These are phyloP conservation scores for Triplophysa rosa DNA, from an alignment of 2,113 vertebrate genomes.

Conservation along the genomic window DNA sequence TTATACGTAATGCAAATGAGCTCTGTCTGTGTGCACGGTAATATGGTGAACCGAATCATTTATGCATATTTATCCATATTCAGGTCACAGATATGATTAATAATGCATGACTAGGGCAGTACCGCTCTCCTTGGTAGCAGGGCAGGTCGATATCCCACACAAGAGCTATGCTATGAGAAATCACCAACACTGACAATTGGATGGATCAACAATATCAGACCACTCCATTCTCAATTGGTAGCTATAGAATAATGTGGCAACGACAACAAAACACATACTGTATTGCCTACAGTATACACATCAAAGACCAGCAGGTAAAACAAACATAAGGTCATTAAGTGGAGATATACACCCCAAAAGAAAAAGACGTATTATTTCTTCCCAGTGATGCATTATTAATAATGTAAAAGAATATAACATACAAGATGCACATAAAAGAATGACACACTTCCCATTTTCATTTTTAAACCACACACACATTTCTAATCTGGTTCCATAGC, in stretches of 20 bases:
- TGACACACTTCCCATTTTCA: constrained; percentile 34
- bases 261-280: neutral
- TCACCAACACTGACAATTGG: neutral
- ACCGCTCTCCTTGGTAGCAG: neutral
- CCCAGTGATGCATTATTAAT: constrained; percentile 75
- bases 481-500: neutral
- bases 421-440: constrained; percentile 57
- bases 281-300: neutral
- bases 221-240: no score
- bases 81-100: constrained; percentile 42
- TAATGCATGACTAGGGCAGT: constrained; percentile 34
- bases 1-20: constrained; percentile 37
- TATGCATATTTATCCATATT: constrained; percentile 34
- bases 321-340: no score
- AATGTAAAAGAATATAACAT: neutral
- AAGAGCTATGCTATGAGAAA: neutral
- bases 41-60: constrained; percentile 53
- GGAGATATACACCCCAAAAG: neutral
- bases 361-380: constrained; percentile 39
- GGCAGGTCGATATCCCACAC: constrained; percentile 1
- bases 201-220: neutral
- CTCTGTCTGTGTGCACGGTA: constrained; percentile 58
- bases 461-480: constrained; percentile 14
- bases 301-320: no score
- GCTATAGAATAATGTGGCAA: neutral